These are phyloP conservation scores for Temnothorax longispinosus DNA, from an alignment of 1,140 invertebrate species.

Conservation along the genomic window DNA sequence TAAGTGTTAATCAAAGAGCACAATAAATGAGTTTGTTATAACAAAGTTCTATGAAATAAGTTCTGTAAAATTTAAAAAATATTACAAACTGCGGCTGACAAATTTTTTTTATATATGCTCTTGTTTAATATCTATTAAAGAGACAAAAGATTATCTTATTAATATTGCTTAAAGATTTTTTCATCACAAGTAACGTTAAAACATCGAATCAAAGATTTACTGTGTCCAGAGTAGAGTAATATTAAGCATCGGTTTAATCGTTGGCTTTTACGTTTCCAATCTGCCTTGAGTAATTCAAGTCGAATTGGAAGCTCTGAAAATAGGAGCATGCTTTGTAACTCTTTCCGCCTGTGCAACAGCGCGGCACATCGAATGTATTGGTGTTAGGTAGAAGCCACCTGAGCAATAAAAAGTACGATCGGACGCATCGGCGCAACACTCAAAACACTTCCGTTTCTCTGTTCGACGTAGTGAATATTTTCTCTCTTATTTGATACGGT, in stretches of 20 bases:
- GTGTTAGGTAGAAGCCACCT: conserved; percentile 40
- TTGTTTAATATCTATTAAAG: neutral
- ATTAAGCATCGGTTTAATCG: conserved; percentile 20
- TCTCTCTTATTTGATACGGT: conserved; percentile 32
- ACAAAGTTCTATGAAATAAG: neutral
- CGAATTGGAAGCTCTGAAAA: conserved; percentile 38
- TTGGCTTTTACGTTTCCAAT: conserved; percentile 22
- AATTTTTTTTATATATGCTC: neutral
- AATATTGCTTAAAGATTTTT: neutral
- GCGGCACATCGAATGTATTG: neutral
- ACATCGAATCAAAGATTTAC: neutral
- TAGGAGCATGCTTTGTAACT: conserved; percentile 24
- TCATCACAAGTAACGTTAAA: neutral
- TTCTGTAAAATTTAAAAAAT: neutral
- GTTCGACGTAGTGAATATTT: conserved; percentile 42
- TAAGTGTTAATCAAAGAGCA: neutral
- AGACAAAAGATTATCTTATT: neutral
- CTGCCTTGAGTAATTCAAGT: conserved; percentile 34
- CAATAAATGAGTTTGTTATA: neutral
- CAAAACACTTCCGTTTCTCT: conserved; percentile 35
- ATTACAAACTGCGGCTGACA: neutral
- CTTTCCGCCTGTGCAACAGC: neutral
- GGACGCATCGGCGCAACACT: conserved; percentile 28
- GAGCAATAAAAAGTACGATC: conserved; percentile 46
- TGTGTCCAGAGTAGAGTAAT: neutral